Percentiles rank a stretch among this genome's conserved stretches.
Conservation (phyloP, 35 echinoderm and acorn worm species). For the Amphiura filiformis region DNA sequence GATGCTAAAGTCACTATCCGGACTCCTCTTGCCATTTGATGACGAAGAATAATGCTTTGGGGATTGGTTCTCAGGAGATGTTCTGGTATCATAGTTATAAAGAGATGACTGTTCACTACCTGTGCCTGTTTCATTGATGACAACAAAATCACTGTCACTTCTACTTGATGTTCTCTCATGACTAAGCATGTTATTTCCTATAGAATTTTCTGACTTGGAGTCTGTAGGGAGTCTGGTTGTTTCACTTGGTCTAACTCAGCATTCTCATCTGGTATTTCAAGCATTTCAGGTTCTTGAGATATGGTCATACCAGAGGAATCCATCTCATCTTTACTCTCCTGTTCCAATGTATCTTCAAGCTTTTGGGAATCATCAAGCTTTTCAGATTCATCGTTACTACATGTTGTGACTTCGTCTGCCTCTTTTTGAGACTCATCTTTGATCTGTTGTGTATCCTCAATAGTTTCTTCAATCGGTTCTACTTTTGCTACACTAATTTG, state of each 20-base stretch:
- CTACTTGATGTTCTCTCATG: constrained; percentile 49
- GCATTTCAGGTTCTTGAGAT: neutral
- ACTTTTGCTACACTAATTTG: too few relatives aligned
- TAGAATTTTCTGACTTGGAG: constrained; percentile 66
- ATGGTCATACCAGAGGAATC: neutral
- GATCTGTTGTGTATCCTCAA: neutral
- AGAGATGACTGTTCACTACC: constrained; percentile 80
- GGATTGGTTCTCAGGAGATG: constrained; percentile 81
- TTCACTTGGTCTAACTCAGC: constrained; percentile 4
- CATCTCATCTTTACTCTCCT: neutral
- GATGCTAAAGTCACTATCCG: constrained; percentile 97
- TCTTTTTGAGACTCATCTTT: neutral
- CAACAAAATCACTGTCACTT: constrained; percentile 98
- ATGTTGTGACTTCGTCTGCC: neutral
- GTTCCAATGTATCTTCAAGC: constrained; percentile 2
- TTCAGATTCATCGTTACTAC: neutral
- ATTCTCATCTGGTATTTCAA: constrained; percentile 16
- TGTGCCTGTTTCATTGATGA: constrained; percentile 83
- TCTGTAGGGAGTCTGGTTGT: constrained; percentile 36
- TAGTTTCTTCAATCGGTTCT: neutral
- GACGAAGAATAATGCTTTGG: constrained; percentile 90
- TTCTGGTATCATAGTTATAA: constrained; percentile 69
- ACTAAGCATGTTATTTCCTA: constrained; percentile 37
- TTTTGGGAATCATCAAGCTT: neutral
- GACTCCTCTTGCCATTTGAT: constrained; percentile 91